A percentile compares a stretch with the other conserved stretches of the same genome.
Evolutionary conservation across 2,888 invertebrate species (phyloP).

Genomic region (Galerucella pusilla): DNA sequence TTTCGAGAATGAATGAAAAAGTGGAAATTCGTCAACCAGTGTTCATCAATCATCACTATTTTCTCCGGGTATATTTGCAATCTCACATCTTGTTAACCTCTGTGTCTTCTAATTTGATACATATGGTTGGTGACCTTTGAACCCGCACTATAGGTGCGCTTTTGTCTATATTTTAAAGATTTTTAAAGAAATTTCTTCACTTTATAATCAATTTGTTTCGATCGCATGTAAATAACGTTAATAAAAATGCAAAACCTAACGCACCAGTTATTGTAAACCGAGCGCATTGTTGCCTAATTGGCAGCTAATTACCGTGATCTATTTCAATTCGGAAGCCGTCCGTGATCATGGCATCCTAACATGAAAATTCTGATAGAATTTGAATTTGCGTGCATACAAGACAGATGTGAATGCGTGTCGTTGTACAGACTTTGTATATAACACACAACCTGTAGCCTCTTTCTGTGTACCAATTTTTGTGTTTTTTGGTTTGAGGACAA

Average conservation of each 20-base stretch:
- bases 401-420: constrained; percentile 49
- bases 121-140: too few relatives aligned
- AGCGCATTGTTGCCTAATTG: constrained; percentile 47
- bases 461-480: constrained; percentile 37
- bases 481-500: constrained; percentile 1
- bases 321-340: constrained; percentile 44
- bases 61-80: too few relatives aligned
- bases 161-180: too few relatives aligned
- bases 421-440: background rate
- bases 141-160: too few relatives aligned
- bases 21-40: too few relatives aligned
- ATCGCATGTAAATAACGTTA: constrained; percentile 7
- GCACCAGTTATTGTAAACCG: constrained; percentile 50
- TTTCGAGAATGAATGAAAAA: too few relatives aligned
- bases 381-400: constrained; percentile 50
- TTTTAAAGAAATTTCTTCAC: too few relatives aligned
- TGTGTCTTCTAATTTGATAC: too few relatives aligned
- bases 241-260: constrained; percentile 40
- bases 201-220: too few relatives aligned
- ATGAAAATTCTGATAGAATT: constrained; percentile 53
- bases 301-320: constrained; percentile 52
- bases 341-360: constrained; percentile 49
- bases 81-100: too few relatives aligned
- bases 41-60: too few relatives aligned
- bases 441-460: constrained; percentile 51